These are phyloP conservation scores for Setophaga petechia DNA, from an alignment of 2,113 vertebrate species.

Conservation along the genomic window DNA sequence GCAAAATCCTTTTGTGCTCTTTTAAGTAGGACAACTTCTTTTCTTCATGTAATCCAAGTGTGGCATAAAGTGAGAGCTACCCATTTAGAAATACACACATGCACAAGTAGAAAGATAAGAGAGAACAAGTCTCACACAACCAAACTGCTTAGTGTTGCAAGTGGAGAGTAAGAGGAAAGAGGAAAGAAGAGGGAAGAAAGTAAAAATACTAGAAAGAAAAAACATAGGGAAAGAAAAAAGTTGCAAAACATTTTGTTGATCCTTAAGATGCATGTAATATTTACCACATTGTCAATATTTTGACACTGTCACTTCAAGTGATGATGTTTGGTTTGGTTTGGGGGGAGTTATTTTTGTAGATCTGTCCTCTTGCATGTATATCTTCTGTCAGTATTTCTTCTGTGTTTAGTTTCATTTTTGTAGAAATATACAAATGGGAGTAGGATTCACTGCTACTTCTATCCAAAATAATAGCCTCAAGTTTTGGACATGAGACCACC, in stretches of 20 bases:
- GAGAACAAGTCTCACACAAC: background rate
- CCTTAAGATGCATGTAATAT: background rate
- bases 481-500: background rate
- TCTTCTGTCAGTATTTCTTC: background rate
- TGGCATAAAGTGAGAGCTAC: background rate
- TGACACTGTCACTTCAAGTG: background rate
- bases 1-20: slow-evolving; percentile 7
- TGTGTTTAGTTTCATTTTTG: background rate
- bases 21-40: slow-evolving; percentile 3
- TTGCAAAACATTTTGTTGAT: background rate
- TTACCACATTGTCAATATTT: background rate
- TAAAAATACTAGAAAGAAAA: background rate
- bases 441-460: background rate
- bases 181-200: background rate
- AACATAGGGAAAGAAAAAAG: background rate
- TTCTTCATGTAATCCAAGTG: background rate
- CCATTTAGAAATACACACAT: background rate
- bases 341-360: background rate
- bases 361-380: background rate
- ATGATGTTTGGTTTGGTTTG: background rate
- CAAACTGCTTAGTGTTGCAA: slow-evolving; percentile 6
- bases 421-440: background rate
- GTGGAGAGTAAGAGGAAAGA: background rate
- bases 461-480: background rate
- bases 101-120: background rate